Conservation (phyloP, 2,113 vertebrate species). For the Bucco capensis region DNA sequence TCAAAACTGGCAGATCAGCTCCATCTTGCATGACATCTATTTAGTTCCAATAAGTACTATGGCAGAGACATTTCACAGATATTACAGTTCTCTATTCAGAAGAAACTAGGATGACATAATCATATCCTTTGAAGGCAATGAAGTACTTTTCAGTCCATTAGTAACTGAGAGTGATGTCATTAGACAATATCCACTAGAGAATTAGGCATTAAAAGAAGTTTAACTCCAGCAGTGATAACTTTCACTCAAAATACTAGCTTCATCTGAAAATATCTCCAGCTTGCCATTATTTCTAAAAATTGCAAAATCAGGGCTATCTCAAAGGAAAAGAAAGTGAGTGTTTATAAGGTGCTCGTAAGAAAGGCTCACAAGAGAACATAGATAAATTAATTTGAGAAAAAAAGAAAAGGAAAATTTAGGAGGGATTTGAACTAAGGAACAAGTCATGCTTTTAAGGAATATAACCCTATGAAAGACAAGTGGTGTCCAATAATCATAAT, state of each 20-base stretch:
- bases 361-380: not conserved
- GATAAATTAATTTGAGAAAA: not conserved
- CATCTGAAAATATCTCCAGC: not conserved
- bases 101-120: conserved; percentile 35
- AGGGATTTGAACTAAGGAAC: not conserved
- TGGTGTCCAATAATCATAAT: not conserved
- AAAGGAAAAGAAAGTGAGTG: not conserved
- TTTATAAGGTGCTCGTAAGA: not conserved
- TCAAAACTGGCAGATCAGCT: conserved; percentile 15
- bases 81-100: conserved; percentile 18
- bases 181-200: not conserved
- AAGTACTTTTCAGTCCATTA: conserved; percentile 53
- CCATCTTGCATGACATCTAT: not conserved
- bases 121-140: not conserved
- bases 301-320: not conserved
- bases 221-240: not conserved
- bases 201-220: conserved; percentile 19
- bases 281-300: not conserved
- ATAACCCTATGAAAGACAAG: not conserved
- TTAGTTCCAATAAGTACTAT: not conserved
- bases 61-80: conserved; percentile 33
- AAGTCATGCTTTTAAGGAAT: not conserved
- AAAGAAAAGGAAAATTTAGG: not conserved
- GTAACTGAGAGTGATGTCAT: conserved; percentile 30
- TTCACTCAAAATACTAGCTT: not conserved